Evolutionary conservation across 2,113 vertebrate genomes (phyloP).

Genomic region (Thalassarche chlororhynchos): DNA sequence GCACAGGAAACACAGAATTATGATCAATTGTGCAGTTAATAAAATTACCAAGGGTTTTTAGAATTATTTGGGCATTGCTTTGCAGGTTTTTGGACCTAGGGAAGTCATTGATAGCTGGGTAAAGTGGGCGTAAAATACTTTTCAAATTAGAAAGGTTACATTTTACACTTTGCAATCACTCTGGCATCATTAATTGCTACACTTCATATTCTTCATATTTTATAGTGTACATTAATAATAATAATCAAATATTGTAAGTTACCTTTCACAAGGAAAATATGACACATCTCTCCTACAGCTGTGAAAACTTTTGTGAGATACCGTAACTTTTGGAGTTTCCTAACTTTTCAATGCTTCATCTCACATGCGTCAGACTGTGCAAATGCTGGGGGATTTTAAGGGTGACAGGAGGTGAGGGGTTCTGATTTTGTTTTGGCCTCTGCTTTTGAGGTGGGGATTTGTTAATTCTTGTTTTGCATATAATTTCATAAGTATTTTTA

Average conservation of each 20-base stretch:
- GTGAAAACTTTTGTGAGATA: neutral
- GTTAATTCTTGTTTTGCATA: neutral
- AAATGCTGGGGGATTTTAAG: conserved; percentile 6
- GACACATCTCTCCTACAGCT: neutral
- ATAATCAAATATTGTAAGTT: neutral
- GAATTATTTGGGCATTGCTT: neutral
- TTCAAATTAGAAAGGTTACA: neutral
- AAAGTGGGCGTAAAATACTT: neutral
- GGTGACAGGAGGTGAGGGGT: neutral
- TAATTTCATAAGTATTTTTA: conserved; percentile 23
- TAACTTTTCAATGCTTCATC: neutral
- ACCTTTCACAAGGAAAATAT: neutral
- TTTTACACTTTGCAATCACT: neutral
- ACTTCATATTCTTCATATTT: neutral
- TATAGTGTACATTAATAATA: neutral
- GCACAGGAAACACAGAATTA: neutral
- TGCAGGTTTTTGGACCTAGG: neutral
- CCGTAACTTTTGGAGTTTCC: neutral
- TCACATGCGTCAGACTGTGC: conserved; percentile 14
- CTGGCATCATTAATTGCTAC: neutral
- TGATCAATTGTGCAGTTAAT: neutral
- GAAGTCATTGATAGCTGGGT: neutral
- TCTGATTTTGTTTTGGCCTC: neutral
- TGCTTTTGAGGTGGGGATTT: neutral
- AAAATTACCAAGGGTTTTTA: neutral